Conservation (phyloP, 2,888 invertebrate genomes). For the Amphimallon solstitiale region DNA sequence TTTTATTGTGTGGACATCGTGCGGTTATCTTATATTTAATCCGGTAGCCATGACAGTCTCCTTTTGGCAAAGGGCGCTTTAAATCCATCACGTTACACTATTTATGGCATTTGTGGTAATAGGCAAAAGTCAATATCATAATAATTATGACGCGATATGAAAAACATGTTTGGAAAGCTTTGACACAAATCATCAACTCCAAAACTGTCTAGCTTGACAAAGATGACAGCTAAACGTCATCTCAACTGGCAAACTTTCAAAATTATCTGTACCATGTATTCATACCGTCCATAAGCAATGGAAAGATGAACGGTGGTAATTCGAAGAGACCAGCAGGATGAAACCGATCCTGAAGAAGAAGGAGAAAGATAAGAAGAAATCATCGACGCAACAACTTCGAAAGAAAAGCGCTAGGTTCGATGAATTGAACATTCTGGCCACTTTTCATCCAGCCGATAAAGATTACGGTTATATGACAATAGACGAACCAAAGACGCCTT, state of each 20-base stretch:
- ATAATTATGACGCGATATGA: too few relatives aligned
- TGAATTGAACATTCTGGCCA: conserved; percentile 30
- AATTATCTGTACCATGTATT: conserved; percentile 5
- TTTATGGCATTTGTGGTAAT: too few relatives aligned
- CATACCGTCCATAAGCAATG: background rate
- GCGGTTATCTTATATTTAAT: too few relatives aligned
- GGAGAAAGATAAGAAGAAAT: background rate
- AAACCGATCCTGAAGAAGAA: conserved; percentile 32
- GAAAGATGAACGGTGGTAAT: background rate
- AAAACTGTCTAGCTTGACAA: background rate
- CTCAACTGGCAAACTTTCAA: background rate
- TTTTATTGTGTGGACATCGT: too few relatives aligned
- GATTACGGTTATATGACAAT: conserved; percentile 40
- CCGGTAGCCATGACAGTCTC: too few relatives aligned
- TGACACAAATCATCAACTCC: too few relatives aligned
- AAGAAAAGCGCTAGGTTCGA: conserved; percentile 34
- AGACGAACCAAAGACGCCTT: conserved; percentile 37
- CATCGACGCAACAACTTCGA: background rate
- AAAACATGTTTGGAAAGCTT: too few relatives aligned
- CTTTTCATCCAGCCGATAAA: conserved; percentile 36
- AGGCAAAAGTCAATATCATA: too few relatives aligned
- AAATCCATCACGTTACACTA: too few relatives aligned
- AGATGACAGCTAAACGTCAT: background rate
- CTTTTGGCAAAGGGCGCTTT: too few relatives aligned
- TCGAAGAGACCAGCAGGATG: background rate